Evolutionary conservation across 2,888 invertebrate genomes (phyloP).

Genomic region (Drosophila barbarae): DNA sequence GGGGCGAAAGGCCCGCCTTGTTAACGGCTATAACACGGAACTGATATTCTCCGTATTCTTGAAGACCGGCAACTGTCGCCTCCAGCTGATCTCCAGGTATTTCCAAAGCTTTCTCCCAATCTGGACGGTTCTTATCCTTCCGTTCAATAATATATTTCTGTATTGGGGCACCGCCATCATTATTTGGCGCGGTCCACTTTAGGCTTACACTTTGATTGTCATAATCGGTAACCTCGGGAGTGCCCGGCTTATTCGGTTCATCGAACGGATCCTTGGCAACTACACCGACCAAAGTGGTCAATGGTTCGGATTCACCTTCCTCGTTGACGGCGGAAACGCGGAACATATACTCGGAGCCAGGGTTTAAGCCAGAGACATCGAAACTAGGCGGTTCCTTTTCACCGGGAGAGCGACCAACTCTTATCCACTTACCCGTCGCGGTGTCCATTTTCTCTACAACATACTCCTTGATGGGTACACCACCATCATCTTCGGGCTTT

Average conservation of each 20-base stretch:
- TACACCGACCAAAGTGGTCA: constrained; percentile 95
- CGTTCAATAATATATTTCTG: constrained; percentile 96
- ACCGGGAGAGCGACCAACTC: constrained; percentile 82
- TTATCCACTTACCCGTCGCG: constrained; percentile 93
- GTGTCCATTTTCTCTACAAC: constrained; percentile 97
- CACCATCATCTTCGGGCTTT: constrained; percentile 97
- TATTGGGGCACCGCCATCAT: constrained; percentile 98
- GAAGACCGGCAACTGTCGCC: constrained; percentile 89
- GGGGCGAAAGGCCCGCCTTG: constrained; percentile 93
- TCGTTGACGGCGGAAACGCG: constrained; percentile 98
- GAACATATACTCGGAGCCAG: constrained; percentile 99
- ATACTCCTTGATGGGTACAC: constrained; percentile 94
- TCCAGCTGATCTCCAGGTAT: constrained; percentile 88
- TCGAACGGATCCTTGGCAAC: constrained; percentile 99
- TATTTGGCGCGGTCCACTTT: constrained; percentile 93
- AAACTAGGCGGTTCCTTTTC: constrained; percentile 89
- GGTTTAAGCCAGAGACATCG: constrained; percentile 88
- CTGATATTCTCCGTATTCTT: constrained; percentile 95
- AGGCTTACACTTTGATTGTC: constrained; percentile 97
- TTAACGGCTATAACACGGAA: constrained; percentile 94
- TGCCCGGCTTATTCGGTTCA: constrained; percentile 94
- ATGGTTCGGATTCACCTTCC: constrained; percentile 97
- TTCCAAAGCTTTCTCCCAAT: constrained; percentile 90
- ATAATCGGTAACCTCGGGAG: constrained; percentile 94
- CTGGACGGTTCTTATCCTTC: constrained; percentile 92